Conservation (phyloP, 2,113 vertebrate species). For the Candoia aspera region DNA sequence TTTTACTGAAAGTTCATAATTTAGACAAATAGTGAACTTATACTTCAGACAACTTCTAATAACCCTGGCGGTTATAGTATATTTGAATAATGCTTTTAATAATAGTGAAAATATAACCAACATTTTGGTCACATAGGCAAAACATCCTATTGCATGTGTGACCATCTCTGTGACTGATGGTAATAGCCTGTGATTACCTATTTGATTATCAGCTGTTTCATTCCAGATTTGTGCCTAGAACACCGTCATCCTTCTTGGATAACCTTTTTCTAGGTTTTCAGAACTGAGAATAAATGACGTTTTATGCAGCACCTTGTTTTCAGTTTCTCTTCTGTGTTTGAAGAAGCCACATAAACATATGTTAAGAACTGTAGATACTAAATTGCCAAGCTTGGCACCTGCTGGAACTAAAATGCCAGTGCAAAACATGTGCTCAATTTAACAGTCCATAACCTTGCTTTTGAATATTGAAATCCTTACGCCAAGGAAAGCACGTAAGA, state of each 20-base stretch:
- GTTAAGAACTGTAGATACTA: constrained; percentile 63
- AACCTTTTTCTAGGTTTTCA: constrained; percentile 38
- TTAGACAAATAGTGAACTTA: not conserved
- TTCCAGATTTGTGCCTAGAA: constrained; percentile 40
- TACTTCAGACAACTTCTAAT: not conserved
- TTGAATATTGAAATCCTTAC: constrained; percentile 65
- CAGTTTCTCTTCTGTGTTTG: constrained; percentile 54
- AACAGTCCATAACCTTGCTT: constrained; percentile 68
- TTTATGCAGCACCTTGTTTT: constrained; percentile 57
- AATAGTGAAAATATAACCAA: not conserved
- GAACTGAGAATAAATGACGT: constrained; percentile 45
- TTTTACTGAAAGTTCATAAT: not conserved
- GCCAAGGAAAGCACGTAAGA: constrained; percentile 65
- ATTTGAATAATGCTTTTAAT: not conserved
- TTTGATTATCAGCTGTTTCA: constrained; percentile 29
- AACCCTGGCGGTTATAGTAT: not conserved
- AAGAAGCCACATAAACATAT: constrained; percentile 61
- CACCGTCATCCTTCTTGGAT: constrained; percentile 22
- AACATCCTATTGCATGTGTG: not conserved
- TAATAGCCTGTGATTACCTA: constrained; percentile 30
- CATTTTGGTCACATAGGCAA: not conserved
- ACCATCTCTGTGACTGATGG: not conserved
- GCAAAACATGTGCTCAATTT: constrained; percentile 68
- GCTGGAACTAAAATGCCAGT: constrained; percentile 68
- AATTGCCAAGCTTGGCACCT: constrained; percentile 68